Conservation (phyloP, 2,113 vertebrate genomes). For the Rhinoptilus africanus region DNA sequence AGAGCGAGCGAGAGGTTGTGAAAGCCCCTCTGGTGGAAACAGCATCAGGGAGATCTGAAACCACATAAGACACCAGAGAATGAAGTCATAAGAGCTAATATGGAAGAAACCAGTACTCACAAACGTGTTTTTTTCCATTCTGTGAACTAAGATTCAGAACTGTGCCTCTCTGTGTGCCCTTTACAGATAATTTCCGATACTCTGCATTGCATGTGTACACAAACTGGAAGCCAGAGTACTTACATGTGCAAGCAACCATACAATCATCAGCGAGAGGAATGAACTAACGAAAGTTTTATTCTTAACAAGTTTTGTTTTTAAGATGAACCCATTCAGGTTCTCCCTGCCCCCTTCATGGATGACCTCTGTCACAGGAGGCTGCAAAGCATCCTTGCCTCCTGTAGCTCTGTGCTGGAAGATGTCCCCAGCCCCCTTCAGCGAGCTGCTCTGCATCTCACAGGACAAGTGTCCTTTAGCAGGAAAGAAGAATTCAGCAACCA, state of each 20-base stretch:
- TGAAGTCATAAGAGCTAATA: not conserved
- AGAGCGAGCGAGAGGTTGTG: not conserved
- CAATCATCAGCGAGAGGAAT: accelerated
- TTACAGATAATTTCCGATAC: not conserved
- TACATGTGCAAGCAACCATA: not conserved
- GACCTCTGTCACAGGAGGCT: not conserved
- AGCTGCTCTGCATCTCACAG: not conserved
- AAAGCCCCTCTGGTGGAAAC: not conserved
- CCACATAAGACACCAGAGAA: not conserved
- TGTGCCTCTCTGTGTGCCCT: not conserved
- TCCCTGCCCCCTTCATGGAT: not conserved
- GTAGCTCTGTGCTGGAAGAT: not conserved
- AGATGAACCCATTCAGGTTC: not conserved
- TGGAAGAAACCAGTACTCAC: not conserved
- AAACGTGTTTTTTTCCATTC: not conserved
- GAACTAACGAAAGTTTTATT: not conserved
- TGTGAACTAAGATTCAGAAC: not conserved
- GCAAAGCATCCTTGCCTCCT: too few species aligned
- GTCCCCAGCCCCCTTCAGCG: not conserved
- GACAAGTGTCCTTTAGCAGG: not conserved
- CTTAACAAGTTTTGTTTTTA: not conserved
- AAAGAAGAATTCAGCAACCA: not conserved
- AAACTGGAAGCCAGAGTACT: not conserved
- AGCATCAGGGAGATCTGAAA: not conserved
- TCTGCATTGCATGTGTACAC: not conserved